Conservation (phyloP, 2,113 vertebrate genomes). For the Dinomys branickii region DNA sequence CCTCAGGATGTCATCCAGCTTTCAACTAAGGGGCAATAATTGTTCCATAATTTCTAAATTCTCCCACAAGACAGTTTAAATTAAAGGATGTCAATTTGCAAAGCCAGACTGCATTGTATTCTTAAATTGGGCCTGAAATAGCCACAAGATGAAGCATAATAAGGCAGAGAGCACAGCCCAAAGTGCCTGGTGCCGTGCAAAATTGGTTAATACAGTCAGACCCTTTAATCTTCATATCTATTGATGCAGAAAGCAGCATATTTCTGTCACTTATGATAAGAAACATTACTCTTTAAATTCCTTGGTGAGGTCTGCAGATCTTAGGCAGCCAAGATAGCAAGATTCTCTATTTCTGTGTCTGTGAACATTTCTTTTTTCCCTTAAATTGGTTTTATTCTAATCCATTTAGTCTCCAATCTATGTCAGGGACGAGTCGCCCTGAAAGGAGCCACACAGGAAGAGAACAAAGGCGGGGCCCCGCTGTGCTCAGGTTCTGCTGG, state of each 20-base stretch:
- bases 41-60: slow-evolving; percentile 85
- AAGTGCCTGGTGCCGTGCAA: slow-evolving; percentile 87
- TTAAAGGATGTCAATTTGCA: slow-evolving; percentile 87
- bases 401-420: slow-evolving; percentile 83
- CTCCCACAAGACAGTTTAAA: slow-evolving; percentile 86
- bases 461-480: slow-evolving; percentile 67
- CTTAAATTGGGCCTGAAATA: slow-evolving; percentile 87
- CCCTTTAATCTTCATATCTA: slow-evolving; percentile 90
- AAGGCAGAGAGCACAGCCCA: slow-evolving; percentile 84
- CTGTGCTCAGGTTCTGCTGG: slow-evolving; percentile 69
- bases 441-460: slow-evolving; percentile 71
- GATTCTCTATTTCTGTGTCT: slow-evolving; percentile 77
- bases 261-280: slow-evolving; percentile 89
- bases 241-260: slow-evolving; percentile 89
- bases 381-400: slow-evolving; percentile 86
- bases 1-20: slow-evolving; percentile 80
- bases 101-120: slow-evolving; percentile 84
- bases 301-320: slow-evolving; percentile 83
- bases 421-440: slow-evolving; percentile 71
- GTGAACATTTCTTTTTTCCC: slow-evolving; percentile 67
- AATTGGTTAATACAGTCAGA: slow-evolving; percentile 89
- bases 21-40: slow-evolving; percentile 82
- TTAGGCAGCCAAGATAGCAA: slow-evolving; percentile 80
- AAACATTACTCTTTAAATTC: slow-evolving; percentile 88
- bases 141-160: slow-evolving; percentile 85